Evolutionary conservation across 2,888 invertebrate genomes (phyloP).

Genomic region (Cyclophora punctaria): DNA sequence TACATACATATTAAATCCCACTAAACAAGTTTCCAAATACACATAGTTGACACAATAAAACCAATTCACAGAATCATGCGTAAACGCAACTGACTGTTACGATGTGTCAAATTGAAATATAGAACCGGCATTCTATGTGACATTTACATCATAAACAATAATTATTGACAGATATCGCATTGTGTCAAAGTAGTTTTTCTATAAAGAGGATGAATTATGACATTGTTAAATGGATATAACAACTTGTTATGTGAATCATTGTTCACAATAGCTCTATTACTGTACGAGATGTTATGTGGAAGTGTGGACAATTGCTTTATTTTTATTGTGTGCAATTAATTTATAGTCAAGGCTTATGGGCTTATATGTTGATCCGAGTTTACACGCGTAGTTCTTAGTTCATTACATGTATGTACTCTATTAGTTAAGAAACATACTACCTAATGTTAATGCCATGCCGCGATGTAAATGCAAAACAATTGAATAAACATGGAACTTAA

Average conservation of each 20-base stretch:
- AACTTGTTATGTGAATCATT: slow-evolving; percentile 17
- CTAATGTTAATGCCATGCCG: too few relatives aligned
- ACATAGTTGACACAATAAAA: too few relatives aligned
- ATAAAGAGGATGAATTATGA: slow-evolving; percentile 16
- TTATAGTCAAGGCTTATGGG: too few relatives aligned
- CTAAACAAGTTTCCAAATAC: too few relatives aligned
- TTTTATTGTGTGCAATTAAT: slow-evolving; percentile 15
- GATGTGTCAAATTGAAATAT: slow-evolving; percentile 65
- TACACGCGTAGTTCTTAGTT: too few relatives aligned
- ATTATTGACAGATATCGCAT: slow-evolving; percentile 16
- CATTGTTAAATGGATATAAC: slow-evolving; percentile 16
- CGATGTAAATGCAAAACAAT: too few relatives aligned
- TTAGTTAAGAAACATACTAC: too few relatives aligned
- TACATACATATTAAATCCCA: too few relatives aligned
- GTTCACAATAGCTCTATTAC: slow-evolving; percentile 12
- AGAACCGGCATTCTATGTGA: slow-evolving; percentile 34
- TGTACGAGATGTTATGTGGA: slow-evolving; percentile 1
- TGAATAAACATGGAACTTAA: too few relatives aligned
- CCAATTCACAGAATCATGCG: slow-evolving; percentile 22
- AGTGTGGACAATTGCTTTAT: slow-evolving; percentile 21
- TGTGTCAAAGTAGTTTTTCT: slow-evolving; percentile 17
- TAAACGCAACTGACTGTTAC: slow-evolving; percentile 28
- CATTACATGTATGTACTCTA: too few relatives aligned
- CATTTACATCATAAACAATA: slow-evolving; percentile 37
- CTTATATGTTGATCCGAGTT: too few relatives aligned